Conservation (phyloP, 2,888 invertebrate species). For the Orthosia incerta region DNA sequence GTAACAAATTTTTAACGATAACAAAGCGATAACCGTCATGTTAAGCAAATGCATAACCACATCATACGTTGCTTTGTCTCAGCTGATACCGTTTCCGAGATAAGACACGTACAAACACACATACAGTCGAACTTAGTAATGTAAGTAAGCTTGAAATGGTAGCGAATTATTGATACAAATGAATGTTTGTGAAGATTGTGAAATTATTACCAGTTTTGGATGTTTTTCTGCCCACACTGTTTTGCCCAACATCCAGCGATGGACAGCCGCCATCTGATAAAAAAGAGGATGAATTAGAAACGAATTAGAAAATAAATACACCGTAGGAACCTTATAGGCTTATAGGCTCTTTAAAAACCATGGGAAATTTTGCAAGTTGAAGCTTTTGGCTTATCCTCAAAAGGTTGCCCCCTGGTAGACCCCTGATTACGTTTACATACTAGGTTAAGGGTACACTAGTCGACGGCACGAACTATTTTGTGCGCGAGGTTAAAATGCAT, state of each 20-base stretch:
- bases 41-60: conserved; percentile 71
- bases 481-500: no score
- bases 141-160: conserved; percentile 23
- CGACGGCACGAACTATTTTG: no score
- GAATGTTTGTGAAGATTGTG: background rate
- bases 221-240: conserved; percentile 45
- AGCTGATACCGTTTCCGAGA: conserved; percentile 66
- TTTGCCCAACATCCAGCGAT: conserved; percentile 41
- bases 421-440: no score
- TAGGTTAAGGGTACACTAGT: no score
- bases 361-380: no score
- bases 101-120: conserved; percentile 73
- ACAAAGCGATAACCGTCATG: conserved; percentile 61
- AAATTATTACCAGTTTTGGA: conserved; percentile 39
- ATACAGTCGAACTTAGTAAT: conserved; percentile 37
- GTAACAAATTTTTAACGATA: conserved; percentile 75
- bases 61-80: conserved; percentile 72
- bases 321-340: no score
- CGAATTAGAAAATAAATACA: background rate
- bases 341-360: no score
- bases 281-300: conserved; percentile 13
- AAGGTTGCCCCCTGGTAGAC: no score
- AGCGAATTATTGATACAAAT: conserved; percentile 15
- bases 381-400: no score
- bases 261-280: conserved; percentile 47